These are phyloP conservation scores for Callimico goeldii DNA, from an alignment of 2,797 vertebrate genomes.

Conservation along the genomic window DNA sequence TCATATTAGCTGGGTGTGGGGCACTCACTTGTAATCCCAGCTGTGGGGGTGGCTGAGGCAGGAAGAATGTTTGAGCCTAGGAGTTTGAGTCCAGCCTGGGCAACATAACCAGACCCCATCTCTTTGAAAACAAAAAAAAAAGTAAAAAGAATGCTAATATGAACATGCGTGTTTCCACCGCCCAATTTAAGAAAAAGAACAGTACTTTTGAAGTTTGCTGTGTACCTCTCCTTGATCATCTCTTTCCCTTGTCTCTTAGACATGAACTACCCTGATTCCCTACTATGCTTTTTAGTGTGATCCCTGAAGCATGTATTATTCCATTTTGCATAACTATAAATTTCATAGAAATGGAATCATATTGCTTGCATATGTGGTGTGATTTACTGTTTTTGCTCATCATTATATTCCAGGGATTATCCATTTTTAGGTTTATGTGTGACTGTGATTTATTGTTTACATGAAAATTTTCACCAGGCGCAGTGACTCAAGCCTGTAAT, in stretches of 20 bases:
- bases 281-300: background rate
- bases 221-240: background rate
- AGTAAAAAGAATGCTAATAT: background rate
- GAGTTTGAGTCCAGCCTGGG: background rate
- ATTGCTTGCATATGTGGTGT: background rate
- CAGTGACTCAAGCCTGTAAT: too few species aligned
- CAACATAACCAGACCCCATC: background rate
- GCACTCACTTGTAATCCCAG: background rate
- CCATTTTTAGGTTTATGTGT: too few species aligned
- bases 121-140: background rate
- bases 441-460: too few species aligned
- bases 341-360: conserved; percentile 10
- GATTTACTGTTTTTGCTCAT: background rate
- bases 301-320: background rate
- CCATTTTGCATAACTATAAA: background rate
- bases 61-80: background rate
- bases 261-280: background rate
- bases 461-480: too few species aligned
- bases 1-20: background rate
- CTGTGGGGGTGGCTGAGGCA: too few species aligned
- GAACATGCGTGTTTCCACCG: background rate
- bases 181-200: background rate
- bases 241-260: background rate
- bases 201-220: background rate
- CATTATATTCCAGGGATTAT: too few species aligned